Evolutionary conservation across 2,797 vertebrate genomes (phyloP), one percentile per base, ranked within the genome.

Genomic region (Telmatherina bonti): DNA sequence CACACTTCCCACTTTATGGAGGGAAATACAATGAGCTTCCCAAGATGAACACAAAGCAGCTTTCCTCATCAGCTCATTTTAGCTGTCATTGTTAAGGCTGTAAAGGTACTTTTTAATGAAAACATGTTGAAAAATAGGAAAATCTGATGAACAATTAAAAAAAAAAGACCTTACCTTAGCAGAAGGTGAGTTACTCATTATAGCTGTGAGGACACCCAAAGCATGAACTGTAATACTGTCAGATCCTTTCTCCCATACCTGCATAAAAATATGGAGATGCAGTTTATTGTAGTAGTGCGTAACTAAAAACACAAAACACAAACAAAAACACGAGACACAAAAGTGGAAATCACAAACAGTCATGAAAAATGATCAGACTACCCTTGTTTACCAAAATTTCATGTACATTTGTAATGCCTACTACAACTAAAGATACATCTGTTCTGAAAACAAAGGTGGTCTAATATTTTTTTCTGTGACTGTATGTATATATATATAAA

Each of bases 161-260:
- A 27, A 54, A 3, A 33, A 10, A 27, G 7, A 20, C 5, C 92
- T 89, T 92, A 99, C 98, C 96, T 99, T 99, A 79, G 97, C 98
- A 0, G 97, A 96, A 0, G 97, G 95, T 0, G 97, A 99, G 90
- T 94, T 96, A 55, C 95, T 96, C 98, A 99, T 98, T 91, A 99
- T 96, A 76, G 96, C 96, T 0, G 97, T 98, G 70, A 99, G 95
- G 68, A 98, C 98, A 16, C 94, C 81, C 30, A 99, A 81, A 6
- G 97, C 97, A 1, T 97, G 96, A n/a, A 98, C 96, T 0, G 96
- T 96, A 30, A 99, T 97, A 92, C 95, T 92, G 0, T 99, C 97
- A 0, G 95, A 91, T 73, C 94, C 90, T 85, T 91, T 70, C 72
- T 95, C 88, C 31, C 89, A 92, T 2, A 95, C 96, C 97, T 99